Conservation (phyloP, 2,888 invertebrate species). For the Drosophila tanythrix region DNA sequence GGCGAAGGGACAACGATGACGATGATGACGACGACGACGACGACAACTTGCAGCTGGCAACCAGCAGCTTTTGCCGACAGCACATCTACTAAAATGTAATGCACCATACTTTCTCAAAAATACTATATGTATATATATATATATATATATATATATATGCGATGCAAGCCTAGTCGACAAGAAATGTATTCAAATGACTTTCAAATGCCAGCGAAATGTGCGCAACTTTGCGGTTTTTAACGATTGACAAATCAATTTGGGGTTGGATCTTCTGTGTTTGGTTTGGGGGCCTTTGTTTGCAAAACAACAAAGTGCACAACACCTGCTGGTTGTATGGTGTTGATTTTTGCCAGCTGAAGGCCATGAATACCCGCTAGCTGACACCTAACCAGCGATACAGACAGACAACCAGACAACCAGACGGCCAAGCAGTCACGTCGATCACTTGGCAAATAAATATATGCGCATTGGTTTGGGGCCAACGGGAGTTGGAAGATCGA, state of each 20-base stretch:
- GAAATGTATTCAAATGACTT: slow-evolving; percentile 75
- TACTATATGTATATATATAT: background rate
- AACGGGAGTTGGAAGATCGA: slow-evolving; percentile 53
- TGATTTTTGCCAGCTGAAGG: slow-evolving; percentile 58
- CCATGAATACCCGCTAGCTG: slow-evolving; percentile 61
- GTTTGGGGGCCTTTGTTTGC: slow-evolving; percentile 56
- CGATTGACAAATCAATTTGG: slow-evolving; percentile 79
- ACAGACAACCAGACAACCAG: background rate
- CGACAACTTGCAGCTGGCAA: slow-evolving; percentile 68
- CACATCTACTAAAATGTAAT: slow-evolving; percentile 63
- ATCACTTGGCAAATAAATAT: slow-evolving; percentile 78
- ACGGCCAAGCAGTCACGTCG: slow-evolving; percentile 60
- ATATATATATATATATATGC: background rate
- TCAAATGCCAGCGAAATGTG: slow-evolving; percentile 77
- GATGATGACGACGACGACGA: slow-evolving; percentile 30
- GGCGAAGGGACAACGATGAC: slow-evolving; percentile 72
- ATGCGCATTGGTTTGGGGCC: slow-evolving; percentile 64
- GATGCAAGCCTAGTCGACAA: slow-evolving; percentile 35
- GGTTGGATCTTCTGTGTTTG: slow-evolving; percentile 48
- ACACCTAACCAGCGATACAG: slow-evolving; percentile 53
- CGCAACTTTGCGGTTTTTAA: slow-evolving; percentile 69
- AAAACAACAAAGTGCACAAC: slow-evolving; percentile 55
- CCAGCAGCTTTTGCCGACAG: slow-evolving; percentile 65
- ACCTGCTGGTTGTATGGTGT: slow-evolving; percentile 60
- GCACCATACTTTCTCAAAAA: slow-evolving; percentile 67